Evolutionary conservation across 2,113 vertebrate genomes (phyloP).

Genomic region (Sander vitreus): DNA sequence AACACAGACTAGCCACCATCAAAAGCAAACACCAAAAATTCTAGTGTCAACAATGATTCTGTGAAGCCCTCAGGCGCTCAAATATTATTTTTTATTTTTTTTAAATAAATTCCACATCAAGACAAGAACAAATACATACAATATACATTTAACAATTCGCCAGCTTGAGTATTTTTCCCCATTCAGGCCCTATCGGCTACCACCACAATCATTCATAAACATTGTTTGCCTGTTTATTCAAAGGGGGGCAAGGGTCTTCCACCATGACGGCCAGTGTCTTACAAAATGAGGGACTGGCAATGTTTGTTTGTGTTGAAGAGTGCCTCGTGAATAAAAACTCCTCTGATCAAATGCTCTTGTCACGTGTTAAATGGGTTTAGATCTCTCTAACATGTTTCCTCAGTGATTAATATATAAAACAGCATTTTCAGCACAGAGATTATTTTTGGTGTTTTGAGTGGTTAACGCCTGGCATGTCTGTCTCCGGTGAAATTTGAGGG

Average conservation of each 20-base stretch:
- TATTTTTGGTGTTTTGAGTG: constrained; percentile 43
- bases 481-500: constrained; percentile 44
- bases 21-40: constrained; percentile 50
- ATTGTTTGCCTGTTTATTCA: constrained; percentile 72
- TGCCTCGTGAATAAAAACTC: constrained; percentile 25
- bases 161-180: not conserved
- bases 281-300: constrained; percentile 25
- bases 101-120: constrained; percentile 9
- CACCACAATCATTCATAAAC: constrained; percentile 64
- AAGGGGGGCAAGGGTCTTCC: constrained; percentile 61
- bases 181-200: constrained; percentile 34
- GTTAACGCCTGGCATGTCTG: constrained; percentile 33
- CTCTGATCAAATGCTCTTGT: constrained; percentile 15
- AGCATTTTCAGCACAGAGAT: constrained; percentile 38
- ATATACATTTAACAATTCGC: constrained; percentile 4
- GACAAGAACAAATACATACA: not conserved
- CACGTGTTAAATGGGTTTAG: constrained; percentile 16
- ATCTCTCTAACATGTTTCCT: constrained; percentile 33
- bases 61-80: not conserved
- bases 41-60: not conserved
- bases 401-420: constrained; percentile 29
- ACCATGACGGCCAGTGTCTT: constrained; percentile 70
- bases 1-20: constrained; percentile 49
- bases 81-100: not conserved
- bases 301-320: not conserved